Base-by-base conservation (phyloP, 2,797 vertebrate genomes). In the Artibeus jamaicensis region DNA sequence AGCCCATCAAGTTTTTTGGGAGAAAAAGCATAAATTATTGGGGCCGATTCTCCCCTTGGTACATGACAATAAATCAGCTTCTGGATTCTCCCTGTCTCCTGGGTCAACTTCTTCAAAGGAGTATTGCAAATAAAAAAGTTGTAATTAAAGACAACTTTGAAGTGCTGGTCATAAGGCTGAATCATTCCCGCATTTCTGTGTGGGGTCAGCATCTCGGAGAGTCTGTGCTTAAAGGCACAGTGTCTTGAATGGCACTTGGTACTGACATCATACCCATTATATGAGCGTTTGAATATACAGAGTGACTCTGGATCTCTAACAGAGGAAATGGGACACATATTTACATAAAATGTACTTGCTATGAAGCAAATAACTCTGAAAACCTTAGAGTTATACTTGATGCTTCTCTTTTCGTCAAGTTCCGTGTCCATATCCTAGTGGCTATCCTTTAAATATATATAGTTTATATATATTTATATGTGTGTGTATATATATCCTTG, bases 121-220 rank as follows among this genome's bases (percentile, higher is more conserved):
- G 70, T 82, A 57, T 15, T 86, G 48, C 55, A 91, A 55, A 86
- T 44, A 50, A 48, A 91, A 57, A 62, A 94, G n/a, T 70, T 94
- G 16, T 83, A 76, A 92, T 95, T 94, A 68, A 46, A 94, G 78
- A 96, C 16, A 88, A 19, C 83, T 46, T 91, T 53, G 78, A 88
- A 83, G 79, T 6, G 29, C 59, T 65, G 48, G 24, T 65, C 74
- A 57, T 77, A 59, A 48, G 6, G 32, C 85, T 94, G 85, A 96
- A 50, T 94, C 67, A 68, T 59, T 85, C 46, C 65, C 14, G 16
- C 37, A 57, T 50, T 91, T 89, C 55, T 42, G 85, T 32, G 5
- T 78, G 42, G 42, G 9, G 67, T 86, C 93, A 94, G 78, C 74
- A 34, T 86, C 65, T 91, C 62, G 29, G 73, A 57, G 73, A 81